Base-by-base conservation (phyloP, 2,797 vertebrate species). In the Strix occidentalis region DNA sequence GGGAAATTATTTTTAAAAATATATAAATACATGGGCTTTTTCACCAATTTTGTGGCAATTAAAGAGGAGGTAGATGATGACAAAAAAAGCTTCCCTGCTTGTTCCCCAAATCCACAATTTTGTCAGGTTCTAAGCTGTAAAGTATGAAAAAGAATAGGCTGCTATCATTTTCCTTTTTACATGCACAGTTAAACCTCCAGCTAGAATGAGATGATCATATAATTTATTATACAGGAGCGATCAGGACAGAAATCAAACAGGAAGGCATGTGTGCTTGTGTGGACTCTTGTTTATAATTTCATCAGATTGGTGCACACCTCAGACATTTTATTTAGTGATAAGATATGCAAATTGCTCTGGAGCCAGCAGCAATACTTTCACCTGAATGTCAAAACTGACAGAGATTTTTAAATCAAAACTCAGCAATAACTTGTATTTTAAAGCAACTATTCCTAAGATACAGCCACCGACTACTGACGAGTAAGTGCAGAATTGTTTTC, bases 201-300 rank as follows among this genome's bases (percentile, higher is more conserved):
- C 35, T 71, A 97, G 94, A 96, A 93, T 89, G 95, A 95, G 79
- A 83, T 92, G 91, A 93, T 97, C 84, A 19, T 89, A 58, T 97
- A 95, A 97, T 97, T 97, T 97, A 97, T 97, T 97, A 86, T 51
- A 96, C 96, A 97, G 89, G 80, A 97, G 75, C 92, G 94, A 97
- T 71, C 60, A 90, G 94, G 50, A 84, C 29, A 75, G 90, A 86
- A 93, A 97, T 96, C 92, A 95, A 96, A 84, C 87, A 95, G 94
- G 95, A 95, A 95, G 84, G 93, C 88, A 80, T 95, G 78, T 94
- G 74, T 96, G 87, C 94, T 96, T 96, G 75, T 96, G 60, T 96
- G 95, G 93, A 97, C 94, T 95, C 94, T 95, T 96, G 96, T 97
- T 97, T 98, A 95, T 96, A 97, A 96, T 97, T 97, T 97, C 93